Percentiles rank a stretch among this genome's conserved stretches.
Evolutionary conservation across 2,797 vertebrate species (phyloP).

Genomic region (Vultur gryphus): DNA sequence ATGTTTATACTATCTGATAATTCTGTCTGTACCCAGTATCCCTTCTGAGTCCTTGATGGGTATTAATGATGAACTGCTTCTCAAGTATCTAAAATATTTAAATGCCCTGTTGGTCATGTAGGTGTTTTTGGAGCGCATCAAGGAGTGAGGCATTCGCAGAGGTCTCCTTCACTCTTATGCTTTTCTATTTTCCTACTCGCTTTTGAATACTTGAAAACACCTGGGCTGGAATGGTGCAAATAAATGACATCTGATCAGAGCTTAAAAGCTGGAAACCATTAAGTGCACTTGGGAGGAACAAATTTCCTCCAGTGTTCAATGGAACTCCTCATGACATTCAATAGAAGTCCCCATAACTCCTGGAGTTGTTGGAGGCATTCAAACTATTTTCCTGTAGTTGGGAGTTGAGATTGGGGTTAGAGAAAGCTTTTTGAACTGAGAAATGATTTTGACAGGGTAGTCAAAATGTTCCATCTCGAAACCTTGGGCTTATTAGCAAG

Average conservation of each 20-base stretch:
- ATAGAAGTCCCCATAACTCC: neutral
- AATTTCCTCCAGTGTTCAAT: neutral
- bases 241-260: conserved; percentile 18
- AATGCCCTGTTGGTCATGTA: neutral
- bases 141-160: neutral
- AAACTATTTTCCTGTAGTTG: neutral
- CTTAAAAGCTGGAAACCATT: conserved; percentile 1
- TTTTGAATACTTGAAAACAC: conserved; percentile 7
- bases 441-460: neutral
- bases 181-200: neutral
- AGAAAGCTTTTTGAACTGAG: neutral
- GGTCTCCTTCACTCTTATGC: neutral
- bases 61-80: neutral
- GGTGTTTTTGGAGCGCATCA: neutral
- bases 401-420: neutral
- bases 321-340: neutral
- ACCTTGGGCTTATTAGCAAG: neutral
- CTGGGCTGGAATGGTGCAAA: conserved; percentile 17
- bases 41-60: neutral
- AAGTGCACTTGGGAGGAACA: neutral
- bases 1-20: neutral
- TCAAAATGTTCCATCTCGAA: neutral
- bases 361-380: neutral
- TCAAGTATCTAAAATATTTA: conserved; percentile 5
- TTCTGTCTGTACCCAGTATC: neutral